Percentiles rank a stretch among this genome's conserved stretches.
These are phyloP conservation scores for Nasonia longicornis DNA, from an alignment of 1,140 invertebrate species.

Conservation along the genomic window DNA sequence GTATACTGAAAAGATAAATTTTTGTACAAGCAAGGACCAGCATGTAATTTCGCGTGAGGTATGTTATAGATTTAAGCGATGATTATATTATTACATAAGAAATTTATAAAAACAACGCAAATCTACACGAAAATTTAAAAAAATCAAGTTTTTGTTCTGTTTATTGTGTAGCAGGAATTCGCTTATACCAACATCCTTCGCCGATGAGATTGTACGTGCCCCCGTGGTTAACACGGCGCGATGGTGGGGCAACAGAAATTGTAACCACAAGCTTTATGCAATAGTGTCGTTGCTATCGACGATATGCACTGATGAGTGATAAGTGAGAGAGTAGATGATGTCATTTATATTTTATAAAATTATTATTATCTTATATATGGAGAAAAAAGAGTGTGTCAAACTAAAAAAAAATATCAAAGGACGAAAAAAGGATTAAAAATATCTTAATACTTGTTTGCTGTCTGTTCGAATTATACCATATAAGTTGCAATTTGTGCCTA, in stretches of 20 bases:
- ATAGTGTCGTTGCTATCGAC: background rate
- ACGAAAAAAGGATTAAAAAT: background rate
- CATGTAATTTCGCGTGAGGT: background rate
- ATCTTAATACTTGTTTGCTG: background rate
- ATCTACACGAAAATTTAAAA: background rate
- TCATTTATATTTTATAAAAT: background rate
- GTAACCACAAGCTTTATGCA: slow-evolving; percentile 20
- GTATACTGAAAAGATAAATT: background rate
- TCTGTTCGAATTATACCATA: background rate
- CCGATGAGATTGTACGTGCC: too few relatives aligned
- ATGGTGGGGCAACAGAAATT: background rate
- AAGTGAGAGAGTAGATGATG: background rate
- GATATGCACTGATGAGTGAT: slow-evolving; percentile 5
- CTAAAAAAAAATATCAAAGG: background rate
- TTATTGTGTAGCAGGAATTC: background rate
- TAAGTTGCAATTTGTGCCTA: slow-evolving; percentile 17
- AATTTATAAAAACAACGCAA: background rate
- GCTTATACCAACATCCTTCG: background rate
- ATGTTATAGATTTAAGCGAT: background rate
- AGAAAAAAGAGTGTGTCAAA: background rate
- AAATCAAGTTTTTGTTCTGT: background rate
- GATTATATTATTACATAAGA: background rate
- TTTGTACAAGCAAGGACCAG: background rate
- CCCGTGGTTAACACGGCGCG: background rate
- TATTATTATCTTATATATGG: background rate